Base-by-base conservation (phyloP, 1,140 invertebrate genomes). In the Pseudomyrmex dendroicus region DNA sequence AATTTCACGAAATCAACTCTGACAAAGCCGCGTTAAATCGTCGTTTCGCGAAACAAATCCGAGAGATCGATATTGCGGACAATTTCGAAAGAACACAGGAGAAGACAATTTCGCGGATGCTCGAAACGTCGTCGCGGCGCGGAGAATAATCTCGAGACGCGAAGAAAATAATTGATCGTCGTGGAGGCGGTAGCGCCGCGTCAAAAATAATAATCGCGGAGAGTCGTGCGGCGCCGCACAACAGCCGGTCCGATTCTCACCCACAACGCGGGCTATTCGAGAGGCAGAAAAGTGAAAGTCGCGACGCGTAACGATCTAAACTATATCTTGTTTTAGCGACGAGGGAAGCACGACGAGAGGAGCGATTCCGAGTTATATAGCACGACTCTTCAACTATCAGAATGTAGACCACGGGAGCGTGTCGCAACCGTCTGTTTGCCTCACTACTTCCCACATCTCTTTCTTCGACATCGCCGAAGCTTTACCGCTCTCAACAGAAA, bases 271-370 rank as follows among this genome's bases (percentile, higher is more conserved):
- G 84, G 84, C 83, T 86, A 86, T 84, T 86, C 77, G 87, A 89
- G 86, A 84, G 76, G 74, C 89, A 86, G 90, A 90, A 91, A 92
- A 92, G 90, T 92, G 91, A 92, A 92, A 92, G 90, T 90, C 84
- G 10, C 85, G 84, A 76, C 89, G 91, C 89, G 89, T 92, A 91
- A 91, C 90, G 89, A 91, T 91, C 87, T 91, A 90, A 92, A 90
- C 87, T 88, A 85, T 92, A 91, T 91, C 86, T 91, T 85, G 89
- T 86, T 84, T 91, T 83, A 87, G 66, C 52, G 54, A 73, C 61
- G 63, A 67, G 59, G 63, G 54, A 61, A 46, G 4, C 44, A 59
- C 25, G 44, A 67, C 17, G 54, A 13, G 57, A 76, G 25, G 73
- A 73, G 85, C 85, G 72, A 85, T 56, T 50, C 17, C 17, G 17